Evolutionary conservation across 2,888 invertebrate genomes (phyloP), one percentile per base, ranked within the genome.

Genomic region (Lamellibrachia columna): DNA sequence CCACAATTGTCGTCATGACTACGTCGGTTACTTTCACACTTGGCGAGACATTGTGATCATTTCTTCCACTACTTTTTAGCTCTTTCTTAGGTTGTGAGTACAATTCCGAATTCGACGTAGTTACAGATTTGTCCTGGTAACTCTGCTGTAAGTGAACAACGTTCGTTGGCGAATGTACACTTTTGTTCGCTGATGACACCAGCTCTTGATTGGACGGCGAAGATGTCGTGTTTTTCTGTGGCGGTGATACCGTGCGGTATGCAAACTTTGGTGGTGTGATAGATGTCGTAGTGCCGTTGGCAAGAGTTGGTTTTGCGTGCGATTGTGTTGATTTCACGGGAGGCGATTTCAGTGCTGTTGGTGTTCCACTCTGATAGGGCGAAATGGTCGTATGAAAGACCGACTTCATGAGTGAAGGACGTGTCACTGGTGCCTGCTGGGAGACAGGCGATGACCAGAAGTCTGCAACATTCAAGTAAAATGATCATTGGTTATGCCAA

Each of bases 401-500:
- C 9, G 90, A 90, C 90, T 75, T 75, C 75, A 75, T 75, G n/a
- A 75, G 75, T n/a, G 75, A 75, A 75, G 75, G 22, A n/a, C 90
- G n/a, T 28, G 53, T 53, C 52, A 53, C 90, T 28, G 92, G 92
- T 52, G 90, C 58, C 58, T 53, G 60, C 28, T 58, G 93, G 55
- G 92, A 92, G 52, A 92, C 60, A 22, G 93, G 52, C n/a, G 95
- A 95, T 55, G 95, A 95, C 96, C 96, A 96, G 93, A 96, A 96
- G 94, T 96, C 96, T 96, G 95, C 92, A 95, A 96, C 8, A 91
- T 52, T 22, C 75, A 75, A 75, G 52, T 8, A 91, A 75, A n/a
- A 91, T 92, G 6, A 75, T 75, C 15, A 75, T n/a, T 75, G 22
- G 75, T 75, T n/a, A 75, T 75, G 75, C n/a, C 75, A 75, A 75